Base-by-base conservation (phyloP, 2,888 invertebrate species). In the Dione juno region DNA sequence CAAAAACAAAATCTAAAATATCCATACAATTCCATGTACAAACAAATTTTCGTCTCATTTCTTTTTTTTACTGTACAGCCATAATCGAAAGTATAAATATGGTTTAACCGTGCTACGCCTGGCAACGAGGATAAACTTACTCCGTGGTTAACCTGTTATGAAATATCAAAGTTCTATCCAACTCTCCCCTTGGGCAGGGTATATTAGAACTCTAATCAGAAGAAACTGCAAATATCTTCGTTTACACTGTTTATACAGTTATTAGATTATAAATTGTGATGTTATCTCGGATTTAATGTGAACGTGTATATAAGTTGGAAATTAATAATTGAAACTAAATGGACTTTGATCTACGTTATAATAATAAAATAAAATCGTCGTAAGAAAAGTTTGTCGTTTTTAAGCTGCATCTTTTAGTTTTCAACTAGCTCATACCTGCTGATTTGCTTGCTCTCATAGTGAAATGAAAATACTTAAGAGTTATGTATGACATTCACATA, bases 51-150 rank as follows among this genome's bases (percentile, higher is more conserved):
- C 85, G 85, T 88, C 89, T 92, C 92, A 92, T 92, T 93, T 92
- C 92, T 90, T 92, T 90, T 92, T 92, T 92, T 92, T 92, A 92
- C 91, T 92, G 91, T 89, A 72, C 74, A 65, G 66, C 69, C 84
- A 84, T 92, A 93, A 93, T 93, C 92, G 92, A 93, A 93, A 92
- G 88, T 88, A 92, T 93, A 92, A 92, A 93, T 90, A 90, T 87
- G 84, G 82, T 87, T 84, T 89, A 89, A 88, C 87, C 86, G 86
- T 89, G 83, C 81, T 82, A 77, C 76, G 81, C 82, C 83, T 88
- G 90, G 88, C 89, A 90, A 92, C 91, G 90, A 89, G 88, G 87
- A 90, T 92, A 91, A 91, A 91, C 88, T 88, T 87, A 85, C 86
- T 85, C 89, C 84, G 85, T 84, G 82, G 83, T 84, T 86, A 88